Evolutionary conservation across 2,797 vertebrate species (phyloP).

Genomic region (Poeciliopsis turneri): DNA sequence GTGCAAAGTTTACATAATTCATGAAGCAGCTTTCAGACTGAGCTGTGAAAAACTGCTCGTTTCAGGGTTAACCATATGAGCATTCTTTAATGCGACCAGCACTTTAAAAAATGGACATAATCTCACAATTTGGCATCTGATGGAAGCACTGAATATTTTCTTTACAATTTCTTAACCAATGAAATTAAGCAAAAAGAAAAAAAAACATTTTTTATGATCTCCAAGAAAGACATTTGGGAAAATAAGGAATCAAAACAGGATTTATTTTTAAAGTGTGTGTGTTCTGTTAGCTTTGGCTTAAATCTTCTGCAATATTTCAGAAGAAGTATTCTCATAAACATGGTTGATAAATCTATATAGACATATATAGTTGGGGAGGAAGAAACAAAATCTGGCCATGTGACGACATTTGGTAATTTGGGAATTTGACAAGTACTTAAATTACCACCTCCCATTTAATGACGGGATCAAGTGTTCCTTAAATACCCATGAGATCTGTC

Average conservation of each 20-base stretch:
- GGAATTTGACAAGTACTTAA: neutral
- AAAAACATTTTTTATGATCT: neutral
- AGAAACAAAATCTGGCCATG: neutral
- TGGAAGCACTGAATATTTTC: neutral
- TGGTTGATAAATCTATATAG: neutral
- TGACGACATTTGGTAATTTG: neutral
- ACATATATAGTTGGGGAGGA: neutral
- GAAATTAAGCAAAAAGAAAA: neutral
- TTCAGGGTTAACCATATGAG: neutral
- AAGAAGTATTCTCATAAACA: neutral
- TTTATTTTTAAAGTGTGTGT: neutral
- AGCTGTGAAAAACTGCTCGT: neutral
- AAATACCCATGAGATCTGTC: constrained; percentile 16
- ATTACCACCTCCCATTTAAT: neutral
- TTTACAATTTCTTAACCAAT: neutral
- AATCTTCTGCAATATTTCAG: neutral
- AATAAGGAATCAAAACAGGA: neutral
- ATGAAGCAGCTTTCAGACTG: neutral
- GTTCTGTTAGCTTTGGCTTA: neutral
- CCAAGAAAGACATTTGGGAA: too few relatives aligned
- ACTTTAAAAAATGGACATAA: neutral
- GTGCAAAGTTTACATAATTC: constrained; percentile 6
- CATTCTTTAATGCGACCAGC: neutral
- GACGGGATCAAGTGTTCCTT: constrained; percentile 15
- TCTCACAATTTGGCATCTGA: neutral